A percentile compares a stretch with the other conserved stretches of the same genome.
These are phyloP conservation scores for Calcarius lapponicus DNA, from an alignment of 2,797 vertebrate species.

Conservation along the genomic window DNA sequence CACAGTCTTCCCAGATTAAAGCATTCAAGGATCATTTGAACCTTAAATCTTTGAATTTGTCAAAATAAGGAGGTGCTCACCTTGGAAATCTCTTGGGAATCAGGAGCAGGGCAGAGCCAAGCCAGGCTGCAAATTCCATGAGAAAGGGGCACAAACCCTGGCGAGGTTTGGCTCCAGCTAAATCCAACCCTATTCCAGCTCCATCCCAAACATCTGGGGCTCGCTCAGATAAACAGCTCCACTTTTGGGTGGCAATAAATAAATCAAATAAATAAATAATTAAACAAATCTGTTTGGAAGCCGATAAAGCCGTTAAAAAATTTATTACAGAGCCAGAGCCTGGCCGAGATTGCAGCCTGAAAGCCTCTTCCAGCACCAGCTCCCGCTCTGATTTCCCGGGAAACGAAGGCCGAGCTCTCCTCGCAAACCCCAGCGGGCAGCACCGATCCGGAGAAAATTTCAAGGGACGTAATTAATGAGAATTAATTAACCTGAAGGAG, in stretches of 20 bases:
- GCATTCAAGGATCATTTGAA: rapidly evolving
- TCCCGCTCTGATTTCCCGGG: background rate
- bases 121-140: background rate
- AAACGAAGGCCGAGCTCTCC: background rate
- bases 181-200: background rate
- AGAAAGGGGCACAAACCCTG: background rate
- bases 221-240: background rate
- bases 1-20: rapidly evolving
- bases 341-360: background rate
- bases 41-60: background rate
- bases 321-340: background rate
- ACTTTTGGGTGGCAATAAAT: background rate
- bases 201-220: background rate
- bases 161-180: background rate
- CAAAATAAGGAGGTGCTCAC: background rate
- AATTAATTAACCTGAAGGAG: conserved; percentile 43
- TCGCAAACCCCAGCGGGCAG: background rate
- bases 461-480: conserved; percentile 34
- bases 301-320: conserved; percentile 1
- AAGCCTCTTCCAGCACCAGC: background rate
- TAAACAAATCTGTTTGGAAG: background rate
- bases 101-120: background rate
- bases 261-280: background rate
- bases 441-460: background rate
- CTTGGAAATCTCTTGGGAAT: background rate